Evolutionary conservation across 2,113 vertebrate genomes (phyloP).

Genomic region (Laterallus jamaicensis): DNA sequence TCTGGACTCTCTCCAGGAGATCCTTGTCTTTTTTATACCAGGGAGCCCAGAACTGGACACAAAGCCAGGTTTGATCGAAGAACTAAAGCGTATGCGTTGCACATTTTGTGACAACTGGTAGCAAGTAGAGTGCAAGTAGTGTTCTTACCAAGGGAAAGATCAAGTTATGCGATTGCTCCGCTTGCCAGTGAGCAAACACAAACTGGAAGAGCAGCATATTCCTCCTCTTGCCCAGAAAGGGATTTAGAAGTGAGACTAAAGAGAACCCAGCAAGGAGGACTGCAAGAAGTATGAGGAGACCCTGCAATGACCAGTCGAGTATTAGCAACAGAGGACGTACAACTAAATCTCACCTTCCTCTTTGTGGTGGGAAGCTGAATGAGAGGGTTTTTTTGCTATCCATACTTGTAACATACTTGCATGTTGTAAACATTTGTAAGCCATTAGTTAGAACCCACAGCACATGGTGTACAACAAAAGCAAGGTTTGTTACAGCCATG

Average conservation of each 20-base stretch:
- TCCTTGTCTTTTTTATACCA: too few relatives aligned
- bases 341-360: not conserved
- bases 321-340: not conserved
- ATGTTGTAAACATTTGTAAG: slow-evolving; percentile 16
- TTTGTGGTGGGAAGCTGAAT: not conserved
- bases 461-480: not conserved
- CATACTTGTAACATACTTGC: not conserved
- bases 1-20: too few relatives aligned
- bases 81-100: rapidly evolving
- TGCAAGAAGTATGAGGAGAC: not conserved
- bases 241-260: not conserved
- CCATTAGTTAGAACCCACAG: slow-evolving; percentile 1
- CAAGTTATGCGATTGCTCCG: rapidly evolving
- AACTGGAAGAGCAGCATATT: not conserved
- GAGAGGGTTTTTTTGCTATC: not conserved
- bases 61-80: not conserved
- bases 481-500: not conserved
- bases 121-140: not conserved
- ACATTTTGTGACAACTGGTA: not conserved
- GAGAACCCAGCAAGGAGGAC: not conserved
- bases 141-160: not conserved
- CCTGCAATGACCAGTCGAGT: not conserved
- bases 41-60: too few relatives aligned
- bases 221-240: not conserved
- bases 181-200: not conserved